Evolutionary conservation across 2,113 vertebrate genomes (phyloP).

Genomic region (Pleuronectes platessa): DNA sequence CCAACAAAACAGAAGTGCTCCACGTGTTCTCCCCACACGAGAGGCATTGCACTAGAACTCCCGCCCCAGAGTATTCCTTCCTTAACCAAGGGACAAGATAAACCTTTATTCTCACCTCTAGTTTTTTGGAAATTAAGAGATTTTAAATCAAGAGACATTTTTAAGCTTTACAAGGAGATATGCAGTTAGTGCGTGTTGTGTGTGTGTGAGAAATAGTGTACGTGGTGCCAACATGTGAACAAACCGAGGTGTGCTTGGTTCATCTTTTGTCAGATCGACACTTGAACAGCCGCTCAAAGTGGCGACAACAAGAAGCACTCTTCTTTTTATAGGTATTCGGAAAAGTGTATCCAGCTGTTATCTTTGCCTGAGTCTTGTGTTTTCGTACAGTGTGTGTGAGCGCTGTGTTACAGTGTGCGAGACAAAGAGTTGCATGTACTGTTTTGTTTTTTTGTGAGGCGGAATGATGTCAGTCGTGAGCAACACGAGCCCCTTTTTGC

Average conservation of each 20-base stretch:
- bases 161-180: constrained; percentile 70
- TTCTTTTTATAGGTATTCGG: constrained; percentile 50
- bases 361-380: constrained; percentile 57
- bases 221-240: constrained; percentile 60
- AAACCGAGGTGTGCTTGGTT: constrained; percentile 44
- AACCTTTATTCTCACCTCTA: constrained; percentile 59
- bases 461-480: constrained; percentile 35
- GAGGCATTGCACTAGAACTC: constrained; percentile 40
- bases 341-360: constrained; percentile 58
- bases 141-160: constrained; percentile 67
- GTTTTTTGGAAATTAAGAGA: constrained; percentile 72
- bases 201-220: constrained; percentile 48
- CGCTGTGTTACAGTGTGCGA: constrained; percentile 41
- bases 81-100: constrained; percentile 39
- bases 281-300: constrained; percentile 52
- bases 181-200: constrained; percentile 66
- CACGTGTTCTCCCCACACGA: background rate
- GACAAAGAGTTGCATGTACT: constrained; percentile 63
- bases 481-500: constrained; percentile 17
- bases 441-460: constrained; percentile 27
- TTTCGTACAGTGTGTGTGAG: constrained; percentile 50
- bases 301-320: constrained; percentile 44
- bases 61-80: constrained; percentile 60
- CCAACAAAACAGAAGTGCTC: constrained; percentile 9
- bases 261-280: constrained; percentile 39